Base-by-base conservation (phyloP, 1,140 invertebrate genomes). In the Drosophila nigrodunni region DNA sequence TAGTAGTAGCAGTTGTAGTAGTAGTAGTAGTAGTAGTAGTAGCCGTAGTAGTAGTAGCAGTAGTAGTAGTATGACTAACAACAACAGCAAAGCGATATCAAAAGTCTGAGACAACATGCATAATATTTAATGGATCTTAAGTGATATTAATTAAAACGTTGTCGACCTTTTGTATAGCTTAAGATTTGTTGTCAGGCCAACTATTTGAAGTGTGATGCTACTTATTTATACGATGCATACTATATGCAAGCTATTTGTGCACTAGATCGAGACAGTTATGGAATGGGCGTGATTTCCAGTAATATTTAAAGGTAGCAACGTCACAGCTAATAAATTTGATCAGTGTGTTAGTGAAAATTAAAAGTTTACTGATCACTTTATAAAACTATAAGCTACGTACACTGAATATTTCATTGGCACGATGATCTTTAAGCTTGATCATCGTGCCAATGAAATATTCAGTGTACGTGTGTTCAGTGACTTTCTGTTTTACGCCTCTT, bases 81-180 rank as follows among this genome's bases (percentile, higher is more conserved):
- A 50, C 11, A 58, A 52, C 60, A 81, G 21, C 62, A 80, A 55
- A 47, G 47, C 46, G 30, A 73, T 68, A 78, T 74, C 69, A 60
- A 72, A 68, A 44, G 15, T 49, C 61, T 67, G 67, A 75, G 72
- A 78, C 49, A 86, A 71, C 70, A 71, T 80, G 76, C 76, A 82
- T 76, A 62, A 65, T 50, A 80, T 44, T 86, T 82, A 74, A 78
- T 83, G 77, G 62, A 77, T 21, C 78, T 85, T 66, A 86, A 86
- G 74, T 86, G 82, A 78, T 74, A 78, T 86, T 66, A 85, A 85
- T 86, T 85, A 85, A 86, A 85, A 86, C 59, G 82, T 61, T 70
- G 39, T 18, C 64, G 80, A 60, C 59, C 55, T 79, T 62, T 30
- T 70, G 55, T 65, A 60, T 59, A 50, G 18, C 50, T 10, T 57